A percentile compares a stretch with the other conserved stretches of the same genome.
Evolutionary conservation across 1,140 invertebrate genomes (phyloP).

Genomic region (Drosophila funebris): DNA sequence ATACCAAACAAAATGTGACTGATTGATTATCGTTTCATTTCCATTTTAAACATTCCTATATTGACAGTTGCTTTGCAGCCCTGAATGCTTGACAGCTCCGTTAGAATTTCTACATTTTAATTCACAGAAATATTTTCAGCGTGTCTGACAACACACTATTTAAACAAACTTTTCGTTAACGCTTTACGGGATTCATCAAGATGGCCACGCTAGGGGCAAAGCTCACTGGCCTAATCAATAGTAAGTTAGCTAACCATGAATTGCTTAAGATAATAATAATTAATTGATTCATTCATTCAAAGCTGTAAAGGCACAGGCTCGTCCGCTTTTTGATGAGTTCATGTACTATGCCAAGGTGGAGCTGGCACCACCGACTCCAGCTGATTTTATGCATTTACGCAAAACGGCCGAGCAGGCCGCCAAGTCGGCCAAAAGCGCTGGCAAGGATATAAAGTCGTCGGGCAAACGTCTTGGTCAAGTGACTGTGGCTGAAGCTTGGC

Average conservation of each 20-base stretch:
- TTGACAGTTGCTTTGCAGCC: neutral
- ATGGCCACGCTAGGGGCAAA: constrained; percentile 59
- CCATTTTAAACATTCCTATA: neutral
- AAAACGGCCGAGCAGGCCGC: neutral
- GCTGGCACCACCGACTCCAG: constrained; percentile 92
- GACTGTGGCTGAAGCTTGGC: constrained; percentile 93
- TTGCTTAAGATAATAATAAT: neutral
- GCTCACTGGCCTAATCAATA: constrained; percentile 46
- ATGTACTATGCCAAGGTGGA: constrained; percentile 96
- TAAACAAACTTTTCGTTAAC: neutral
- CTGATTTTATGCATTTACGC: constrained; percentile 92
- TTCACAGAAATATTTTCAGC: constrained; percentile 6
- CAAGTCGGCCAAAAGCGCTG: constrained; percentile 88
- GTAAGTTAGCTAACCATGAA: constrained; percentile 35
- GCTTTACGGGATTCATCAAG: constrained; percentile 5
- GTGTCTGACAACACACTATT: constrained; percentile 11
- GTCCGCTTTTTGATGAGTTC: constrained; percentile 90
- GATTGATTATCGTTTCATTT: constrained; percentile 16
- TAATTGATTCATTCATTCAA: neutral
- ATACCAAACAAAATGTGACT: neutral
- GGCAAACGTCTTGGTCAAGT: constrained; percentile 90
- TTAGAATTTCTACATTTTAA: neutral
- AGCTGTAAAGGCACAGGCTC: constrained; percentile 84
- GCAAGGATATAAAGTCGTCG: constrained; percentile 85
- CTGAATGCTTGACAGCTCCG: constrained; percentile 1